Percentiles rank a stretch among this genome's conserved stretches.
Evolutionary conservation across 1,140 invertebrate species (phyloP).

Genomic region (Samia ricini): DNA sequence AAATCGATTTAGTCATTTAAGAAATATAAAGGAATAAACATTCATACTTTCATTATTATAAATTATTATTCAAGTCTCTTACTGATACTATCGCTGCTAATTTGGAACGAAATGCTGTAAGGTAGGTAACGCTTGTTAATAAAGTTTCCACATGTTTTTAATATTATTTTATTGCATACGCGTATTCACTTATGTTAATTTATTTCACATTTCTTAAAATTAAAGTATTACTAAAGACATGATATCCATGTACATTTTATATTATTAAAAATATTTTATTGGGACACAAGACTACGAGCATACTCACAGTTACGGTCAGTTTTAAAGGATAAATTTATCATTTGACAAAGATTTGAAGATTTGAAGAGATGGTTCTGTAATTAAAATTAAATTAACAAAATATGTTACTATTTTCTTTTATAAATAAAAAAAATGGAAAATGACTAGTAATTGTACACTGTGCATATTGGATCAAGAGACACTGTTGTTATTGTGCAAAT

Average conservation of each 20-base stretch:
- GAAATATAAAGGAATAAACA: too few relatives aligned
- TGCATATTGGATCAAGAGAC: too few relatives aligned
- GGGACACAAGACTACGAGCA: background rate
- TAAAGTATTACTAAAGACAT: background rate
- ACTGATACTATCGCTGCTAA: too few relatives aligned
- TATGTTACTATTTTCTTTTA: too few relatives aligned
- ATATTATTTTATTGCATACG: slow-evolving; percentile 1
- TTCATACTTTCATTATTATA: too few relatives aligned
- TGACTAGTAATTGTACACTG: background rate
- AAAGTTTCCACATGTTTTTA: background rate
- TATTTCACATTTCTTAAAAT: background rate
- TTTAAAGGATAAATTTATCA: background rate
- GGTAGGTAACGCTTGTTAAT: background rate
- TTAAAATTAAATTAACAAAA: too few relatives aligned
- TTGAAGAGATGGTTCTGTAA: too few relatives aligned
- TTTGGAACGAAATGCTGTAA: too few relatives aligned
- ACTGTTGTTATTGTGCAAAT: background rate
- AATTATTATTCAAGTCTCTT: too few relatives aligned
- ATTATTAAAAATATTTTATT: background rate
- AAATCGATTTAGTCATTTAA: too few relatives aligned
- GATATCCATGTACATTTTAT: background rate
- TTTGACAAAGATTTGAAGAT: too few relatives aligned
- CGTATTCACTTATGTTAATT: slow-evolving; percentile 15
- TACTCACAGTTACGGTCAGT: background rate
- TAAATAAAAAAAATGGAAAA: background rate